Percentiles rank a stretch among this genome's conserved stretches.
Conservation (phyloP, 2,113 vertebrate species). For the Oenanthe oenanthe region DNA sequence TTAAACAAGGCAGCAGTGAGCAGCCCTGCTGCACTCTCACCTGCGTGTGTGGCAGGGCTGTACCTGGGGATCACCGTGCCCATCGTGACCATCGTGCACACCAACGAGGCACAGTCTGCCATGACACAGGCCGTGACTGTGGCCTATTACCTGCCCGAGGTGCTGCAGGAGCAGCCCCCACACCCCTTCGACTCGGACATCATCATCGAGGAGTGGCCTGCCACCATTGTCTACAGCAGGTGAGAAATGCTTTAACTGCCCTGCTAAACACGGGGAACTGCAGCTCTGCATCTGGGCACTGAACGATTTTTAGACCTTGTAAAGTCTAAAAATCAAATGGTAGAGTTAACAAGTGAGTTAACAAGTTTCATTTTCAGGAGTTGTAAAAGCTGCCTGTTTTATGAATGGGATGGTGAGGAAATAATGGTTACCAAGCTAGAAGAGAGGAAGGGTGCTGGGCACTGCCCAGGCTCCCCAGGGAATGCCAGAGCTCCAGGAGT, state of each 20-base stretch:
- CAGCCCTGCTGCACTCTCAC: fast-evolving
- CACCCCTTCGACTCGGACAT: constrained; percentile 79
- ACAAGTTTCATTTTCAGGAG: background rate
- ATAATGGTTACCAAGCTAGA: fast-evolving
- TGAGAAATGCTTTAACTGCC: background rate
- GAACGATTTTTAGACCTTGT: fast-evolving
- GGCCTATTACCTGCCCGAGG: constrained; percentile 83
- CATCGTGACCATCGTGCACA: constrained; percentile 85
- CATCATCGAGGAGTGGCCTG: constrained; percentile 85
- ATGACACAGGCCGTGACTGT: constrained; percentile 77
- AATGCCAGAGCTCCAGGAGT: background rate
- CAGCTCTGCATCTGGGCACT: fast-evolving
- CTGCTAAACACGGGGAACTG: fast-evolving
- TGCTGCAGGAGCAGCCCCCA: constrained; percentile 82
- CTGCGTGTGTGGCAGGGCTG: background rate
- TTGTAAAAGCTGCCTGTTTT: background rate
- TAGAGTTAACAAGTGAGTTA: no score
- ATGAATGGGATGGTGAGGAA: background rate
- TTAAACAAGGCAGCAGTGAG: fast-evolving
- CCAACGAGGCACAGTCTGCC: constrained; percentile 67
- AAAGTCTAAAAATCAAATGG: no score
- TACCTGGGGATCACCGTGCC: constrained; percentile 89
- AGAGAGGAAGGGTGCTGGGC: background rate
- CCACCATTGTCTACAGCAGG: constrained; percentile 82
- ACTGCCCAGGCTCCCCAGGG: background rate